Evolutionary conservation across 1,140 invertebrate species (phyloP).

Genomic region (Achatina immaculata): DNA sequence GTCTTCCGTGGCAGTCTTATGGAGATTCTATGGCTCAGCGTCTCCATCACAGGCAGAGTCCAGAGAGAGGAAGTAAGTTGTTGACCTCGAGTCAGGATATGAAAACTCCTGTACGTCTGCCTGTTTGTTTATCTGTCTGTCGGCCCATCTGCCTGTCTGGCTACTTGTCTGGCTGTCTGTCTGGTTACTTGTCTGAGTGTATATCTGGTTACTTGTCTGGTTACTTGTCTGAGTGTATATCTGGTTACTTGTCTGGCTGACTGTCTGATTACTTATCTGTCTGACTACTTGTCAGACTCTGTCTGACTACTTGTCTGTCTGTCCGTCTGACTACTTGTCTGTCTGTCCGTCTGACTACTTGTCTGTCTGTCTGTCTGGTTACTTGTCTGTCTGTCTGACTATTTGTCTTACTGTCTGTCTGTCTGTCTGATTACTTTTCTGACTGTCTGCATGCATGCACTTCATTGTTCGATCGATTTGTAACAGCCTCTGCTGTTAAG

Average conservation of each 20-base stretch:
- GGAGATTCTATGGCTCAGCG: conserved; percentile 15
- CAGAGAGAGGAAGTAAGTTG: conserved; percentile 12
- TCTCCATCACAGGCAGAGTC: not conserved
- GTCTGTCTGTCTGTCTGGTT: no score
- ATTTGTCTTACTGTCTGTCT: no score
- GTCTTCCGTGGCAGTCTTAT: conserved; percentile 1
- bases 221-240: not conserved
- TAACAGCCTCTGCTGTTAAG: no score
- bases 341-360: no score
- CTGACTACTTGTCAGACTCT: no score
- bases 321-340: no score
- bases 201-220: not conserved
- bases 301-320: no score
- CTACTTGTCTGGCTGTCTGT: not conserved
- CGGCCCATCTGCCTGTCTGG: not conserved
- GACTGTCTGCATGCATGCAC: no score
- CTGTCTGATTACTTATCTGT: not conserved
- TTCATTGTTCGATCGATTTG: no score
- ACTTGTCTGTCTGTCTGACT: no score
- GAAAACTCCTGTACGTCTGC: not conserved
- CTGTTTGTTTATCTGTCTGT: not conserved
- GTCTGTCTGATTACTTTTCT: no score
- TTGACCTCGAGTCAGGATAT: not conserved
- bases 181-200: not conserved
- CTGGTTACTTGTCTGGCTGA: no score